phyloP scores from a whole-genome alignment of 2,888 invertebrate species.

The Lithodes maja region DNA sequence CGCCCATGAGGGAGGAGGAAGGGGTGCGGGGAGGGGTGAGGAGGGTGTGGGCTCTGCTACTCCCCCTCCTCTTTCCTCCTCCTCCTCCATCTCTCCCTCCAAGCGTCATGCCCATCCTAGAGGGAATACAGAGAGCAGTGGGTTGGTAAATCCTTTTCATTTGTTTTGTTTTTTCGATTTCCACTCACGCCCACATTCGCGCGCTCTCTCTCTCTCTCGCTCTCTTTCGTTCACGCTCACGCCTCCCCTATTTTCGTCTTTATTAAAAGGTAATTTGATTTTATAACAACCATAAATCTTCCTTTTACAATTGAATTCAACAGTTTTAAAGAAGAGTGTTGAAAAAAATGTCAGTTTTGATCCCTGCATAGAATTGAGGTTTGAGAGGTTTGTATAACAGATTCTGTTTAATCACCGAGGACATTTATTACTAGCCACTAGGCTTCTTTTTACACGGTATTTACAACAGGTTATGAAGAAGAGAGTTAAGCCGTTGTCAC shows the following conservation, averaged over 20 bases:
- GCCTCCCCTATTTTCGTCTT: neutral
- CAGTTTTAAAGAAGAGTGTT: neutral
- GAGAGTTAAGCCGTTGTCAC: no score
- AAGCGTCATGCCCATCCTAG: constrained; percentile 50
- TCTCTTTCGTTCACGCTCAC: neutral
- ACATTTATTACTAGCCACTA: no score
- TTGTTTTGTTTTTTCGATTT: neutral
- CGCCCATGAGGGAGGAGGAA: constrained; percentile 38
- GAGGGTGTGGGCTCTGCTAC: constrained; percentile 42
- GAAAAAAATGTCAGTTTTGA: no score
- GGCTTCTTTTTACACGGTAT: no score
- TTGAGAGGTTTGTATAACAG: no score
- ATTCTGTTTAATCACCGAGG: no score
- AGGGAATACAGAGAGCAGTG: constrained; percentile 9
- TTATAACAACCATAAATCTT: neutral
- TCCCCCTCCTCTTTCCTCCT: neutral
- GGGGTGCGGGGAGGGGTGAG: constrained; percentile 58
- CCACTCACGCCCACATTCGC: constrained; percentile 34
- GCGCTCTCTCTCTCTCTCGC: constrained; percentile 32
- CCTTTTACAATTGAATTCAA: neutral
- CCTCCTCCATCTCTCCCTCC: constrained; percentile 33
- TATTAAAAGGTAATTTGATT: neutral
- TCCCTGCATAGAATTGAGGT: no score
- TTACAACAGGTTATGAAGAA: no score
- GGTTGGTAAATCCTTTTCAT: neutral